Percentiles rank a stretch among this genome's conserved stretches.
Evolutionary conservation across 2,888 invertebrate species (phyloP).

Genomic region (Endomychus coccineus): DNA sequence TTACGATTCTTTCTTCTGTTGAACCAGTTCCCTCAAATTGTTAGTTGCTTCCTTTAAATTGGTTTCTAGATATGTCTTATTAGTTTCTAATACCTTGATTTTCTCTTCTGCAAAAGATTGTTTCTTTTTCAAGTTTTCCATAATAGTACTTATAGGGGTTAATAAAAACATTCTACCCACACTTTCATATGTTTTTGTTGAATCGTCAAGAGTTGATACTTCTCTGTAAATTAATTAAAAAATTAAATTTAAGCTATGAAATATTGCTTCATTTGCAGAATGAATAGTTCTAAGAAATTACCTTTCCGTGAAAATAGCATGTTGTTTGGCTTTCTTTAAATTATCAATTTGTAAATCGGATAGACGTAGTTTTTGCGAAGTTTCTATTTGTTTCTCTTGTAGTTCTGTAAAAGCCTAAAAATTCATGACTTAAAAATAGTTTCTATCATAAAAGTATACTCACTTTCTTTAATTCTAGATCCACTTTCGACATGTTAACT

Average conservation of each 20-base stretch:
- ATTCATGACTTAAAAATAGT: constrained; percentile 4
- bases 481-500: constrained; percentile 38
- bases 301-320: constrained; percentile 63
- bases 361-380: constrained; percentile 69
- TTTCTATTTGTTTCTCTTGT: constrained; percentile 74
- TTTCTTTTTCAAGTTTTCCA: constrained; percentile 54
- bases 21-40: constrained; percentile 76
- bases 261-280: too few species aligned
- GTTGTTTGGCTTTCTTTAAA: constrained; percentile 58
- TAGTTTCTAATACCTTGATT: constrained; percentile 65
- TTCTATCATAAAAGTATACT: constrained; percentile 5
- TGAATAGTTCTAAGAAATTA: constrained; percentile 32
- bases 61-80: constrained; percentile 71
- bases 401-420: constrained; percentile 69
- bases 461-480: constrained; percentile 44
- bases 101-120: constrained; percentile 54
- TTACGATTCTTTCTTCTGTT: constrained; percentile 53
- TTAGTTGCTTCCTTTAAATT: constrained; percentile 79
- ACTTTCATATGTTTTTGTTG: constrained; percentile 68
- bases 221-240: constrained; percentile 43
- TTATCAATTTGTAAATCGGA: constrained; percentile 71
- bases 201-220: constrained; percentile 52
- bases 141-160: constrained; percentile 58
- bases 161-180: constrained; percentile 80
- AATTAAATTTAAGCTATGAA: too few species aligned